Base-by-base conservation (phyloP, 2,797 vertebrate genomes). In the Acanthurus tractus region DNA sequence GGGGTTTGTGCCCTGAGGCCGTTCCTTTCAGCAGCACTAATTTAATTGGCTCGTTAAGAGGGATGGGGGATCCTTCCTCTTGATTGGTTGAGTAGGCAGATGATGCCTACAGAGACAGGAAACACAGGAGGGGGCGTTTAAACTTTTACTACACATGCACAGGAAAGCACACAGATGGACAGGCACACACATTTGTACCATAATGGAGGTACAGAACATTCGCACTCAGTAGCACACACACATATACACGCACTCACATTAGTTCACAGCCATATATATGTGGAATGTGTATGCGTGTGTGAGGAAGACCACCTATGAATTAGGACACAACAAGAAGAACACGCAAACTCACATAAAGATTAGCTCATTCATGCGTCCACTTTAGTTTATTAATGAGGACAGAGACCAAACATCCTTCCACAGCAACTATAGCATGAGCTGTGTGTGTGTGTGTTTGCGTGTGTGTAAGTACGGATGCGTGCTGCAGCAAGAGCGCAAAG, bases 41-140 rank as follows among this genome's bases (percentile, higher is more conserved):
- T 91, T 91, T 89, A 90, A 93, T 91, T 88, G 89, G 88, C 87
- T 92, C 44, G 56, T 92, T 90, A 87, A 58, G 81, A 86, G 70
- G 67, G 81, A 89, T 79, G 84, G 86, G 62, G 75, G 76, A 81
- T 75, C 76, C 88, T 88, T 91, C 84, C 71, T 69, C 87, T 70
- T 84, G 88, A 90, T 92, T 93, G 91, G 88, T 81, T 81, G 88
- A 89, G 85, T 92, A 65, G 79, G 79, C 86, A 75, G 77, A 88
- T 78, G 76, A 80, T 82, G 84, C 79, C 83, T 63, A n/a, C 53
- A 67, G 84, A 85, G 76, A 76, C 65, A 76, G 70, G 72, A 81
- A 86, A 76, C 66, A 66, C 44, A 67, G 68, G 59, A 78, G 85
- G 80, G 68, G 74, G 64, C 15, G 53, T 83, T 85, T 73, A 70